These are phyloP conservation scores for Xiphorhynchus elegans DNA, from an alignment of 2,113 vertebrate genomes.

Conservation along the genomic window DNA sequence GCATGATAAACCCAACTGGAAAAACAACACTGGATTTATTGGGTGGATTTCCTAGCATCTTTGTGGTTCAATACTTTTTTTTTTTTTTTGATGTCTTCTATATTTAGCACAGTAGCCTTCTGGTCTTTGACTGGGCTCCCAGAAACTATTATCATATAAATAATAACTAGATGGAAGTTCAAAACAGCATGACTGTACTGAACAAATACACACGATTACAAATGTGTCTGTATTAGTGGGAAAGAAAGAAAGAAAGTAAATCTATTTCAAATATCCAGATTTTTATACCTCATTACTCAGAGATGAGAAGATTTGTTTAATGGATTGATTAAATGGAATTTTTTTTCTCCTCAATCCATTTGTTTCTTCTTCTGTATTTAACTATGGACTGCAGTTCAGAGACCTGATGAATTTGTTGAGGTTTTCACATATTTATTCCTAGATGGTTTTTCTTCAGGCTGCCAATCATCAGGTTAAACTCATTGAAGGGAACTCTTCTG, in stretches of 20 bases:
- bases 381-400: not conserved
- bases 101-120: not conserved
- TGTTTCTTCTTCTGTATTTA: not conserved
- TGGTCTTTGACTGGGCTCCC: not conserved
- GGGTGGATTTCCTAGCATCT: not conserved
- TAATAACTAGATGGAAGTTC: not conserved
- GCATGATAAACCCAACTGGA: not conserved
- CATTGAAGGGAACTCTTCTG: not conserved
- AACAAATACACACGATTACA: slow-evolving; percentile 5
- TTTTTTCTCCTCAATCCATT: not conserved
- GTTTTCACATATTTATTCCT: not conserved
- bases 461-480: not conserved
- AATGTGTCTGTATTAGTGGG: not conserved
- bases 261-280: not conserved
- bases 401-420: not conserved
- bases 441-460: not conserved
- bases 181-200: not conserved
- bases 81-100: not conserved
- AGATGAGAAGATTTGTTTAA: not conserved
- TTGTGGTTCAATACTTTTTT: not conserved
- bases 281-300: not conserved
- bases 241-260: not conserved
- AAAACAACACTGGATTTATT: not conserved
- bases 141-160: not conserved
- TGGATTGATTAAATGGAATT: not conserved